A percentile compares a stretch with the other conserved stretches of the same genome.
Conservation (phyloP, 1,140 invertebrate genomes). For the Aphaenogaster ashmeadi region DNA sequence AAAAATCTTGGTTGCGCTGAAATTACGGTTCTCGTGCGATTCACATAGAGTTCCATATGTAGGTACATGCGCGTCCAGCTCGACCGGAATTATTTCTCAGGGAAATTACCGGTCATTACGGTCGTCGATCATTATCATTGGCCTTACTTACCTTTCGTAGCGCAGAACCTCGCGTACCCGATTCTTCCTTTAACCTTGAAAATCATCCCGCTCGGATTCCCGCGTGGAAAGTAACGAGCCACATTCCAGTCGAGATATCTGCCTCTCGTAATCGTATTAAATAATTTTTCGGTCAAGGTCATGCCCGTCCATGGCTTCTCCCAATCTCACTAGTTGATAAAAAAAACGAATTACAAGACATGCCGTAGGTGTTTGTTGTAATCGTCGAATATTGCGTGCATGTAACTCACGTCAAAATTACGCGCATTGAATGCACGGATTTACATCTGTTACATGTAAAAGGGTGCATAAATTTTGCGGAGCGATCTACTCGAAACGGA, state of each 20-base stretch:
- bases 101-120: conserved; percentile 77
- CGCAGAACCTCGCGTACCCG: conserved; percentile 42
- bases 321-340: conserved; percentile 63
- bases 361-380: conserved; percentile 56
- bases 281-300: conserved; percentile 75
- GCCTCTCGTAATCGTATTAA: conserved; percentile 54
- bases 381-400: conserved; percentile 63
- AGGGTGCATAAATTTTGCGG: conserved; percentile 30
- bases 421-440: conserved; percentile 54
- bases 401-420: conserved; percentile 59
- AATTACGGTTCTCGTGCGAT: conserved; percentile 22
- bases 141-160: conserved; percentile 72
- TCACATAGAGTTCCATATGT: conserved; percentile 34
- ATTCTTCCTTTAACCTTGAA: conserved; percentile 71
- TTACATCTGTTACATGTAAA: conserved; percentile 13
- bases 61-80: conserved; percentile 12
- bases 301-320: conserved; percentile 50
- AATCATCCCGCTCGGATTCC: conserved; percentile 60
- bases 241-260: conserved; percentile 16
- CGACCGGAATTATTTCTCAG: conserved; percentile 70
- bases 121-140: conserved; percentile 74
- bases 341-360: conserved; percentile 47
- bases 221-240: conserved; percentile 5
- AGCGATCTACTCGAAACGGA: background rate
- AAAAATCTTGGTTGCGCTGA: background rate